Evolutionary conservation across 2,113 vertebrate species (phyloP), one percentile per base, ranked within the genome.

Genomic region (Rhinoderma darwinii): DNA sequence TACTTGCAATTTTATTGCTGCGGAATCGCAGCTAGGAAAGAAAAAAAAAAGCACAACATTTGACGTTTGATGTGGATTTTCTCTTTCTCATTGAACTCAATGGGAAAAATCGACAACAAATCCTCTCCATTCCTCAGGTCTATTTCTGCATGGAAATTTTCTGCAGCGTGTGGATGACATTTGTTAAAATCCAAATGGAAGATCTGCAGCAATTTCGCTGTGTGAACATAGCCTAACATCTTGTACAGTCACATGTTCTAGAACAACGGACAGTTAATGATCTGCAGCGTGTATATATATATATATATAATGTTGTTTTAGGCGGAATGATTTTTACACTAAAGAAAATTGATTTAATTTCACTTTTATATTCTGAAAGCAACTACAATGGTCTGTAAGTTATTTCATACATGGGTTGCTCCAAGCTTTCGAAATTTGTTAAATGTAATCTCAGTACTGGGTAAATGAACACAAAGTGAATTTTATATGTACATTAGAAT

Each of bases 391-490:
- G 92, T 89, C 88, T 88, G 91, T 91, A 92, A 92, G 92, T 93
- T 94, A 96, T 97, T 96, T 96, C 94, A 95, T 93, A 96, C 93
- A 30, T 91, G 92, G 91, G 70, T 93, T 92, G 90, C 80, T 95
- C 92, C 83, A 90, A 89, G 93, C 27, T 88, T 92, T 93, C 92
- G 88, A 92, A 93, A 93, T 94, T 96, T 92, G 92, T 93, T 88
- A 88, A 92, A 88, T 92, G 82, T 88, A 92, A 88, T 90, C 90
- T 78, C 89, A 72, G 84, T 75, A 66, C 50, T 82, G 86, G 88
- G 86, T 86, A 73, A 56, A 73, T 63, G 70, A 54, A 56, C 75
- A 74, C 81, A 82, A 61, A 47, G 0, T 2, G 1, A 35, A 72
- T 68, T 5, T 63, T 51, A 18, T 56, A 41, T 35, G 27, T 32